These are phyloP conservation scores for Aplodontia rufa DNA, from an alignment of 2,113 vertebrate species.

Conservation along the genomic window DNA sequence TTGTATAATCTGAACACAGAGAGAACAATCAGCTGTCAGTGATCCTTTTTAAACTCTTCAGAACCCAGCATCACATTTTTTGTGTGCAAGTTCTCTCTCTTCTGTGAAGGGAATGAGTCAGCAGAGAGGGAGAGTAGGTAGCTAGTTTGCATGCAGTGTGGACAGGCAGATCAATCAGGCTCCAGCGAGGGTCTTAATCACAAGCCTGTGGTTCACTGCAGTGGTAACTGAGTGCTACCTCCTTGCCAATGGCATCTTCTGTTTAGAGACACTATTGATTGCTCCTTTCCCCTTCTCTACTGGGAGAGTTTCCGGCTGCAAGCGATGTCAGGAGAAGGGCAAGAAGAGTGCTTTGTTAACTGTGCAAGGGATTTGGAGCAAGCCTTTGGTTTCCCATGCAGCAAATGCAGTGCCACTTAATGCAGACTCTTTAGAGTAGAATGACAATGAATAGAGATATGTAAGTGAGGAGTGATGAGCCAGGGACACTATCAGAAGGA, in stretches of 20 bases:
- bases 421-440: slow-evolving; percentile 23
- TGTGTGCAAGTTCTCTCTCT: slow-evolving; percentile 25
- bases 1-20: slow-evolving; percentile 57
- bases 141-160: slow-evolving; percentile 68
- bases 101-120: slow-evolving; percentile 19
- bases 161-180: slow-evolving; percentile 77
- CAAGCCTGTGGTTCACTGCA: slow-evolving; percentile 66
- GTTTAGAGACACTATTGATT: slow-evolving; percentile 84
- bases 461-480: slow-evolving; percentile 56
- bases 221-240: slow-evolving; percentile 74
- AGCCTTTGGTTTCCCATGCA: slow-evolving; percentile 79
- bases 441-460: slow-evolving; percentile 40
- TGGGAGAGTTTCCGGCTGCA: slow-evolving; percentile 78
- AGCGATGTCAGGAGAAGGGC: slow-evolving; percentile 72
- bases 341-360: slow-evolving; percentile 77
- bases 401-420: slow-evolving; percentile 61
- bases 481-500: slow-evolving; percentile 53
- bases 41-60: slow-evolving; percentile 63
- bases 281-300: slow-evolving; percentile 72
- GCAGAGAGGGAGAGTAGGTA: neutral
- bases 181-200: slow-evolving; percentile 80
- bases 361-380: slow-evolving; percentile 73
- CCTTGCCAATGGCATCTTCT: slow-evolving; percentile 79
- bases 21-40: slow-evolving; percentile 12
- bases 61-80: slow-evolving; percentile 16